phyloP scores from a whole-genome alignment of 2,113 vertebrate genomes.

The Amazona vittata region DNA sequence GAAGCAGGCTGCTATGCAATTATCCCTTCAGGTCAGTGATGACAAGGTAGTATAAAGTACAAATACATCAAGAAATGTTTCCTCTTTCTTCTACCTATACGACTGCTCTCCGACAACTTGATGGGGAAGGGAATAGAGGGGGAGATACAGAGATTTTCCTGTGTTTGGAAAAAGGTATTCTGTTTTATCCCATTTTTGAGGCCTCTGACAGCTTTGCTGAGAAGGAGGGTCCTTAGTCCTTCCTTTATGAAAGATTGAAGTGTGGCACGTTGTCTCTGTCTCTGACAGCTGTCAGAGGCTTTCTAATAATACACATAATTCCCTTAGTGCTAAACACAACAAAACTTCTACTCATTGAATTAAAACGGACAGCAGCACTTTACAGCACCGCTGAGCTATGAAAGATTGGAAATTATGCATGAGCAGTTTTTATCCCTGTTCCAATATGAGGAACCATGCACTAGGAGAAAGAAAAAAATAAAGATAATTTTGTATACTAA shows the following conservation, averaged over 20 bases:
- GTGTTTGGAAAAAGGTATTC: neutral
- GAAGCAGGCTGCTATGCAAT: neutral
- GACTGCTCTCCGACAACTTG: neutral
- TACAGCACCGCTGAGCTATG: neutral
- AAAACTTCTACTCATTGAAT: constrained; percentile 3
- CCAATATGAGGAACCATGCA: neutral
- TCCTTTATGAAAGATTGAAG: constrained; percentile 23
- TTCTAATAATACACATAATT: constrained; percentile 14
- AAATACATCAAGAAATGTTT: neutral
- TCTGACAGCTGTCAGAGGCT: constrained; percentile 3
- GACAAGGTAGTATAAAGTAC: neutral
- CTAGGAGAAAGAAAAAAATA: neutral
- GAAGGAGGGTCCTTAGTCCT: neutral
- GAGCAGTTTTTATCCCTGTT: constrained; percentile 17
- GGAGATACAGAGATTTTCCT: neutral
- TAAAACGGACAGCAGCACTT: neutral
- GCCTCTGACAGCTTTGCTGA: neutral
- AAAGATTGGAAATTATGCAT: constrained; percentile 36
- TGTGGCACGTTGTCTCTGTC: neutral
- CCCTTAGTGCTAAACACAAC: constrained; percentile 20
- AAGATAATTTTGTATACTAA: constrained; percentile 6
- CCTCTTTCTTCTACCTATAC: neutral
- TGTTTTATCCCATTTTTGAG: constrained; percentile 1
- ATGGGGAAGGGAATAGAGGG: neutral
- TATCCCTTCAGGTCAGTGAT: neutral